Evolutionary conservation across 2,888 invertebrate genomes (phyloP).

Genomic region (Meliscaeva auricollis): DNA sequence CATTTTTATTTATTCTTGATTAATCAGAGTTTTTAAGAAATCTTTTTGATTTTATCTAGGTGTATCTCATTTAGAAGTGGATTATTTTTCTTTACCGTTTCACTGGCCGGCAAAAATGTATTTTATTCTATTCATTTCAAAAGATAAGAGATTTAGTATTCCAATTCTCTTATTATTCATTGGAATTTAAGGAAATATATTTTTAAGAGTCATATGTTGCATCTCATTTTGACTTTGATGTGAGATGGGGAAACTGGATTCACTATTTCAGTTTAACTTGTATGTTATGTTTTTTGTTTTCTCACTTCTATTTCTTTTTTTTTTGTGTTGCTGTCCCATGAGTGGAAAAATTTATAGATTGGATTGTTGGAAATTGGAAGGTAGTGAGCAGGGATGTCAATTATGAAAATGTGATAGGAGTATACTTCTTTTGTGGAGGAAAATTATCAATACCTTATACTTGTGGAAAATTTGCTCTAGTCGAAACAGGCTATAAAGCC

Average conservation of each 20-base stretch:
- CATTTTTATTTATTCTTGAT: conserved; percentile 11
- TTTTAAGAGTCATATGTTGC: conserved; percentile 47
- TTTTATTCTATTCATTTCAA: neutral
- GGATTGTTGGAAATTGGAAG: too few relatives aligned
- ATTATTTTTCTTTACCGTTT: conserved; percentile 12
- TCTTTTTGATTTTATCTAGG: conserved; percentile 49
- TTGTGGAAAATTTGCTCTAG: too few relatives aligned
- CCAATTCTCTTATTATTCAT: conserved; percentile 30
- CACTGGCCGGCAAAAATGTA: conserved; percentile 56
- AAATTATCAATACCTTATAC: too few relatives aligned
- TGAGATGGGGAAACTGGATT: conserved; percentile 10
- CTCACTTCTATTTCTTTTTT: neutral
- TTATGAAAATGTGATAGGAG: too few relatives aligned
- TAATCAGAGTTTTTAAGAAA: conserved; percentile 45
- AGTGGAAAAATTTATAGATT: too few relatives aligned
- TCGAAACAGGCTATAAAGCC: too few relatives aligned
- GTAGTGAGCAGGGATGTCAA: too few relatives aligned
- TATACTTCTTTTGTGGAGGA: too few relatives aligned
- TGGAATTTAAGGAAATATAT: too few relatives aligned
- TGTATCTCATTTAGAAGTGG: neutral
- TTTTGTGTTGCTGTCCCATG: neutral
- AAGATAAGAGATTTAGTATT: conserved; percentile 32
- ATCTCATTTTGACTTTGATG: conserved; percentile 47
- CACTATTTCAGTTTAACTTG: conserved; percentile 64
- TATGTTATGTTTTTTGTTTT: neutral